Conservation (phyloP, 2,888 invertebrate genomes). For the Andrena minutula region DNA sequence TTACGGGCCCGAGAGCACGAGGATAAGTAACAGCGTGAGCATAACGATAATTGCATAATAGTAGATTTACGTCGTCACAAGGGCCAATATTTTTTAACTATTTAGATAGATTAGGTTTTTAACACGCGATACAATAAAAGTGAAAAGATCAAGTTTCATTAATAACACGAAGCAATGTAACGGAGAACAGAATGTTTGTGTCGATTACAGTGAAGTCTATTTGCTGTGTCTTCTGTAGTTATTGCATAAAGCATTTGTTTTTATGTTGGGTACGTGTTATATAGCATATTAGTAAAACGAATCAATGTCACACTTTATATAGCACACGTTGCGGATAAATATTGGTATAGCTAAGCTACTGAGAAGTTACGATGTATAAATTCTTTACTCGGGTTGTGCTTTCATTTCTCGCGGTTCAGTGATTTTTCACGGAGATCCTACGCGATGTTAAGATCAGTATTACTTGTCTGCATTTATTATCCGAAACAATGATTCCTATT, state of each 20-base stretch:
- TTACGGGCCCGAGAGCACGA: constrained; percentile 25
- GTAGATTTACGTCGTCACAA: constrained; percentile 45
- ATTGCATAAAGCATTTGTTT: constrained; percentile 36
- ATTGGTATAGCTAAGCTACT: constrained; percentile 13
- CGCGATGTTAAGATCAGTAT: constrained; percentile 10
- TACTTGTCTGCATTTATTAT: constrained; percentile 27
- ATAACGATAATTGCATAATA: constrained; percentile 42
- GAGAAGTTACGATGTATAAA: constrained; percentile 17
- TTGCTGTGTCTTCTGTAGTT: constrained; percentile 31
- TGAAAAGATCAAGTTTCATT: constrained; percentile 40
- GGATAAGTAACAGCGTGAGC: constrained; percentile 22
- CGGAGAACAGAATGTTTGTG: constrained; percentile 22
- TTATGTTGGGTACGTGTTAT: constrained; percentile 31
- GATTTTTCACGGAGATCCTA: constrained; percentile 12
- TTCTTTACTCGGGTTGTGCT: constrained; percentile 26
- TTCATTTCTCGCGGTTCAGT: constrained; percentile 20
- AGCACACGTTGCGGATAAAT: constrained; percentile 39
- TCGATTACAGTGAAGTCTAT: constrained; percentile 33
- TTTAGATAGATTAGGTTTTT: constrained; percentile 50
- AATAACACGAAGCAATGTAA: constrained; percentile 15
- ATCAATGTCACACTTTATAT: constrained; percentile 38
- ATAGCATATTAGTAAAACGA: constrained; percentile 17
- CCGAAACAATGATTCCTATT: constrained; percentile 9
- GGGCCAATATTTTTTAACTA: constrained; percentile 61
- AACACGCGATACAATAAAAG: constrained; percentile 42